Percentiles rank a stretch among this genome's conserved stretches.
Evolutionary conservation across 1,140 invertebrate species (phyloP).

Genomic region (Drosophila repleta): DNA sequence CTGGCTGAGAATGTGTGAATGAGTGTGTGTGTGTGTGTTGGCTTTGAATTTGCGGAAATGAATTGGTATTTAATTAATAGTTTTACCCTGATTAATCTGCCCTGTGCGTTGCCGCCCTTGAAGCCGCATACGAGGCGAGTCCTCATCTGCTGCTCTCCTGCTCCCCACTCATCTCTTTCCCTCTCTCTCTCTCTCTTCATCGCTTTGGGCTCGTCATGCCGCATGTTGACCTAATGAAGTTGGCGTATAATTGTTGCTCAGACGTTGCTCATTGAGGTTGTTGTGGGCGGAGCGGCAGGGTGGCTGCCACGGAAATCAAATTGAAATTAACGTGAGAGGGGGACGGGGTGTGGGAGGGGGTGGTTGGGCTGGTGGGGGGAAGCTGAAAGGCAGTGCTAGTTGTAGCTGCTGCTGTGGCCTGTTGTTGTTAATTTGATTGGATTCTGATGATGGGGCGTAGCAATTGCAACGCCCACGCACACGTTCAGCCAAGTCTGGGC

Average conservation of each 20-base stretch:
- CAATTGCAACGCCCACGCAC: conserved; percentile 79
- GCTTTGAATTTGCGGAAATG: conserved; percentile 83
- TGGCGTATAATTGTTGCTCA: conserved; percentile 82
- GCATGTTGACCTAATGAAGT: conserved; percentile 83
- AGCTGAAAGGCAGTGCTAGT: too few relatives aligned
- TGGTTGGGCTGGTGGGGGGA: too few relatives aligned
- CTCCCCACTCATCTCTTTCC: background rate
- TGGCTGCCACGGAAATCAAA: conserved; percentile 75
- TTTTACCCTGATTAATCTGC: conserved; percentile 84
- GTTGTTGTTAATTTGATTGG: conserved; percentile 84
- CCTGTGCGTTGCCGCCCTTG: conserved; percentile 58
- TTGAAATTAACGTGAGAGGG: conserved; percentile 81
- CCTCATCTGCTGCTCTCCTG: too few relatives aligned
- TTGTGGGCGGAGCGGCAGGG: conserved; percentile 19
- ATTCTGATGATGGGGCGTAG: conserved; percentile 83
- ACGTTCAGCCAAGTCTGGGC: conserved; percentile 47
- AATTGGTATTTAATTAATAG: conserved; percentile 84
- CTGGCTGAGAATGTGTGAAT: conserved; percentile 22
- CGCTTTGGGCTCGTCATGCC: conserved; percentile 25
- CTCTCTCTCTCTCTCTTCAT: conserved; percentile 19
- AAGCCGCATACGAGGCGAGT: conserved; percentile 14
- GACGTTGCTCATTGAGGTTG: conserved; percentile 42
- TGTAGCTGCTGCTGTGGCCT: conserved; percentile 34
- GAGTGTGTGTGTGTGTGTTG: conserved; percentile 40
- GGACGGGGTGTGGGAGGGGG: background rate